Evolutionary conservation across 2,888 invertebrate species (phyloP), one percentile per base, ranked within the genome.

Genomic region (Scaptomyza reducta): DNA sequence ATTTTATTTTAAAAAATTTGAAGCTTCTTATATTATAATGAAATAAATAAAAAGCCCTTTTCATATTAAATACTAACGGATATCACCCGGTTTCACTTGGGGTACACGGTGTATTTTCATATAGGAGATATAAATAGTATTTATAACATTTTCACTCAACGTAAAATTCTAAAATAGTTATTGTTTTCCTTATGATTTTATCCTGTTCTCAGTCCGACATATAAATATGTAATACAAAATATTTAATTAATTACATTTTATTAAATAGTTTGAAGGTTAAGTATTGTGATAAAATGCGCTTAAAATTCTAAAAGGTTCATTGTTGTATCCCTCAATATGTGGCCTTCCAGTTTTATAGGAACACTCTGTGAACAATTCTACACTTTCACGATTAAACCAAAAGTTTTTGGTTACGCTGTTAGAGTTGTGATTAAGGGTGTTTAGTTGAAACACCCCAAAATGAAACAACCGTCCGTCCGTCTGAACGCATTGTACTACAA

Each of bases 381-480:
- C 91, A 73, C 93, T 91, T 18, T 95, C 93, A 50, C 93, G 93
- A 83, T 94, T 94, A 94, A 96, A 98, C 94, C 96, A 96, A 74
- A 96, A 93, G 91, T 98, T 98, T 89, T 95, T 83, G 0, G 62
- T 18, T 1, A 41, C n/a, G 25, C 50, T 71, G 18, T 53, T 55
- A 1, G 93, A 93, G 73, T 92, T 92, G 3, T 96, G 91, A 90
- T 96, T 94, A 35, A 97, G 92, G 0, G 96, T 96, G 85, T 97
- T 97, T 13, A 98, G 92, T 91, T 98, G 97, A 62, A 96, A 94
- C 16, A 97, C 94, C 5, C 96, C 95, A 89, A 98, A 97, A 89
- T 97, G 95, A 89, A 96, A 96, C 41, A 93, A 92, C 75, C 94
- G 93, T 1, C 97, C 96, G 89, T 97, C 95, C 4, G 96, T 95